Base-by-base conservation (phyloP, 1,140 invertebrate species). In the Caligus rogercresseyi region DNA sequence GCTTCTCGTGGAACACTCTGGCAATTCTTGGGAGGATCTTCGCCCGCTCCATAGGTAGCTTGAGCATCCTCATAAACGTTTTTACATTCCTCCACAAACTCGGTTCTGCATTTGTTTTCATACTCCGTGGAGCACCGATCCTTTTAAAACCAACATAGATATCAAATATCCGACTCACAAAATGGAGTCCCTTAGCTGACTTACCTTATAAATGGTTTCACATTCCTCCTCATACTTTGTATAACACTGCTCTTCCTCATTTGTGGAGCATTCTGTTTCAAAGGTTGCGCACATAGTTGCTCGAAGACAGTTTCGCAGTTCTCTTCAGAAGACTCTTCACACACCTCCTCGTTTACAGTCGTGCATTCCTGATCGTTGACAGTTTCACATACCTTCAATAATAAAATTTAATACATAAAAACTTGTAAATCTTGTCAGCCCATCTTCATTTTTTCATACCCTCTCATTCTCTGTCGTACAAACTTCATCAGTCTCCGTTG, bases 351-450 rank as follows among this genome's bases (percentile, higher is more conserved):
- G 19, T 56, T 57, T 11, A 20, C 52, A 25, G 61, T 63, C 25
- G 56, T 20, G 25, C 61, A 63, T 18, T 63, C 51, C 54, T 63
- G 61, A 15, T 63, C 61, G n/a, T 52, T 58, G n/a, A 58, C 52
- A 16, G 61, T 63, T 14, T 25, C 24, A 26, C 61, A 63, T 20
- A 57, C 15, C 60, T 62, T 14, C 16, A 43, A 25, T 21, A 2
- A 62, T 13, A 43, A n/a, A 21, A 21, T 16, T 15, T 62, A 4
- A 53, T 15, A 43, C n/a, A 15, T 19, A 43, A 61, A 26, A 52
- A 18, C 25, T 57, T 7, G 43, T 19, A 16, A 26, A n/a, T 19
- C 18, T 2, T 43, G 1, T 15, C 16, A 1, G 18, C 25, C 3
- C 24, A 52, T 62, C 15, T 43, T 52, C 4, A 24, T 19, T 43